Evolutionary conservation across 2,888 invertebrate genomes (phyloP).

Genomic region (Helobdella robusta): DNA sequence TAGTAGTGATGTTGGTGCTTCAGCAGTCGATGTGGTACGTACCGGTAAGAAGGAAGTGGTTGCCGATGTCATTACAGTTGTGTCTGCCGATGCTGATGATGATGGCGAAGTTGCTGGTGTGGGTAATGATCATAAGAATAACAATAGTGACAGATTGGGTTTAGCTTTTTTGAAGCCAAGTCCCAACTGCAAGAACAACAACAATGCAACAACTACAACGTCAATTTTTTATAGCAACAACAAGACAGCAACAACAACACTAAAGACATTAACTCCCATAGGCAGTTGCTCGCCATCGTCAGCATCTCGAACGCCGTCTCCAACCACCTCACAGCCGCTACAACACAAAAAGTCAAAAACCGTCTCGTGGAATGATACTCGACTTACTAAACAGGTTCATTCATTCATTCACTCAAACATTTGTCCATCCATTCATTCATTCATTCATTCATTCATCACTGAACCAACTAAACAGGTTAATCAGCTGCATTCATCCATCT

Average conservation of each 20-base stretch:
- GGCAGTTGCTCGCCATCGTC: not conserved
- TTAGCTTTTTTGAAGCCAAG: no score
- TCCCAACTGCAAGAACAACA: slow-evolving; percentile 6
- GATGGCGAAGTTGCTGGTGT: slow-evolving; percentile 14
- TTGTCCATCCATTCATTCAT: no score
- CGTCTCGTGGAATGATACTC: no score
- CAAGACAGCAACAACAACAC: not conserved
- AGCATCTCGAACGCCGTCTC: not conserved
- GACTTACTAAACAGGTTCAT: no score
- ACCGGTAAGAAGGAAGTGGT: not conserved
- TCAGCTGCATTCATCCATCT: no score
- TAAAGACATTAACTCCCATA: not conserved
- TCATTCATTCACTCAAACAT: no score
- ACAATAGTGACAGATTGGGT: no score
- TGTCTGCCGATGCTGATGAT: slow-evolving; percentile 21
- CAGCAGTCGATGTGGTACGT: not conserved
- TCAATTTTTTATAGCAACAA: not conserved
- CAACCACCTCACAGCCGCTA: not conserved
- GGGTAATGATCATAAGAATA: not conserved
- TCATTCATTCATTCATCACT: no score
- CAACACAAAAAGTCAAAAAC: no score
- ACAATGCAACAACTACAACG: not conserved
- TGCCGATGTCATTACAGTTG: slow-evolving; percentile 17
- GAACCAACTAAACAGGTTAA: no score
- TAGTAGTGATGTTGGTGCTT: slow-evolving; percentile 2